Conservation (phyloP, 2,113 vertebrate species). For the Nothoprocta pentlandii region DNA sequence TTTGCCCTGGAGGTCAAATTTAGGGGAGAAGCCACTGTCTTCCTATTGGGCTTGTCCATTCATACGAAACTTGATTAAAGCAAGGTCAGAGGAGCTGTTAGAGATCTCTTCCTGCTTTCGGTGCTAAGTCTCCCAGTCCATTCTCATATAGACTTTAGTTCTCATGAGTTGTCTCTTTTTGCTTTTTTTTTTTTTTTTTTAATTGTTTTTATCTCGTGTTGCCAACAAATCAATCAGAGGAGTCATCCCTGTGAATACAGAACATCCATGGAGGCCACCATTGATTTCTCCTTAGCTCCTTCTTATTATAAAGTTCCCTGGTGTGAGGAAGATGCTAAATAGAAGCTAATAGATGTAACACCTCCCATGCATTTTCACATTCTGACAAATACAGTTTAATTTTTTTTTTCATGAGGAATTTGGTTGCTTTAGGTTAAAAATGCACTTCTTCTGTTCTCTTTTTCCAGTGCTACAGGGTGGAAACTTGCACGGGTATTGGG, state of each 20-base stretch:
- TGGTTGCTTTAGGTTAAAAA: not conserved
- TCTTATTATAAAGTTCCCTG: slow-evolving; percentile 74
- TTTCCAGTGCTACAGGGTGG: not conserved
- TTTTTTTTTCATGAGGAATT: slow-evolving; percentile 17
- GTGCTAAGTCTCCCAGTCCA: not conserved
- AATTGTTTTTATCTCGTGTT: slow-evolving; percentile 58
- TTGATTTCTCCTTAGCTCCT: slow-evolving; percentile 62
- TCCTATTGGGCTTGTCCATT: not conserved
- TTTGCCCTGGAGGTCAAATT: not conserved
- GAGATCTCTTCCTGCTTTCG: not conserved
- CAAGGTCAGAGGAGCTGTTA: not conserved
- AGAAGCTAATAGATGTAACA: slow-evolving; percentile 65
- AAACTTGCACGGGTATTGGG: not conserved
- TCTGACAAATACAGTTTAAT: slow-evolving; percentile 38
- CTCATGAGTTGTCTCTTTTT: not conserved
- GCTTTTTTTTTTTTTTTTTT: not conserved
- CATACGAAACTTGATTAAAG: not conserved
- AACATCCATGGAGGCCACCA: slow-evolving; percentile 45
- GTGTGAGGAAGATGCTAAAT: slow-evolving; percentile 59
- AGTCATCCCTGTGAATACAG: slow-evolving; percentile 56
- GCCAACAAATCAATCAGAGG: slow-evolving; percentile 62
- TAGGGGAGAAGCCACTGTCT: not conserved
- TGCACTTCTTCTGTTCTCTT: not conserved
- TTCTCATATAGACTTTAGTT: not conserved
- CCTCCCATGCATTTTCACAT: slow-evolving; percentile 56